These are phyloP conservation scores for Diglossa brunneiventris DNA, from an alignment of 2,113 vertebrate genomes.

Conservation along the genomic window DNA sequence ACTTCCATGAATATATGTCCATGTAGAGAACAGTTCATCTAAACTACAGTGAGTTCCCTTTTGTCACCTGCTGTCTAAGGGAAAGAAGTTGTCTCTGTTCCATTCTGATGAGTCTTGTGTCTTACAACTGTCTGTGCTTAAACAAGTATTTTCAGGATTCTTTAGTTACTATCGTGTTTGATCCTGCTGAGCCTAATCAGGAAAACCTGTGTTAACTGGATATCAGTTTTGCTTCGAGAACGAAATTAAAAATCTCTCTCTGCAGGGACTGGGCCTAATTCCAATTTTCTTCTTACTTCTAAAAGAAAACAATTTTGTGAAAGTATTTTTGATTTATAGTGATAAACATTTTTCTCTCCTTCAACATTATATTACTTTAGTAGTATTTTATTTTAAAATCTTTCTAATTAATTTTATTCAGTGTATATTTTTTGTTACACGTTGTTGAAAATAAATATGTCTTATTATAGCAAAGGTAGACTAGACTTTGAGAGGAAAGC, in stretches of 20 bases:
- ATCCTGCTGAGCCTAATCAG: slow-evolving; percentile 1
- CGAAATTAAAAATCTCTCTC: background rate
- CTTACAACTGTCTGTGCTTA: background rate
- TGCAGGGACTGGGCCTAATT: background rate
- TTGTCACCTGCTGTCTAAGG: background rate
- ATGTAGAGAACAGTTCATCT: background rate
- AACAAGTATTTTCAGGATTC: slow-evolving; percentile 4
- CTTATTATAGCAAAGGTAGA: background rate
- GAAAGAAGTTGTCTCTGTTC: background rate
- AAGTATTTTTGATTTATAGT: background rate
- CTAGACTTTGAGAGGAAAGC: background rate
- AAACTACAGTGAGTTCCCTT: background rate
- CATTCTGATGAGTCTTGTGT: background rate
- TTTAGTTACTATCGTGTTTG: background rate
- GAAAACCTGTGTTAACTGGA: background rate
- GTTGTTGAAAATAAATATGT: background rate
- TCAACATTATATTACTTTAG: background rate
- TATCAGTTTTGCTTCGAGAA: slow-evolving; percentile 18
- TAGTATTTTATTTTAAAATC: background rate
- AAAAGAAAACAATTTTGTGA: background rate
- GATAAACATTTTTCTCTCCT: background rate
- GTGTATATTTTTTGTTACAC: background rate
- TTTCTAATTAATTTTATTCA: background rate
- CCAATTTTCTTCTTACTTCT: background rate
- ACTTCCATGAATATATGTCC: background rate